A percentile compares a stretch with the other conserved stretches of the same genome.
phyloP scores from a whole-genome alignment of 2,888 invertebrate species.

The Drosophila formosana region DNA sequence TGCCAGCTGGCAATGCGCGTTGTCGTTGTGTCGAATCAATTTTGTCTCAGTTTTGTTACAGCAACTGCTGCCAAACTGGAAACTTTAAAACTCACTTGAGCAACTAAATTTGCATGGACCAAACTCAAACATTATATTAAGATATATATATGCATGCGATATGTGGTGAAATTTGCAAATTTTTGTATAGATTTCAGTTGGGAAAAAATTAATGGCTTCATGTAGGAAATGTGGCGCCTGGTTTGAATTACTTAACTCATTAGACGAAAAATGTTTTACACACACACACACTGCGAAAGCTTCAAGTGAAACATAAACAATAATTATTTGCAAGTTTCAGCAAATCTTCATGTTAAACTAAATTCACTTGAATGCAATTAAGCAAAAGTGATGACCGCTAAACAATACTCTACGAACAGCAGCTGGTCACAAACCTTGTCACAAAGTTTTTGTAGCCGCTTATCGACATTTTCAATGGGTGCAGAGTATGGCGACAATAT shows the following conservation, averaged over 20 bases:
- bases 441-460: neutral
- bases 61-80: slow-evolving; percentile 62
- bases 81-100: slow-evolving; percentile 50
- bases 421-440: neutral
- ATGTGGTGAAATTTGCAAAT: slow-evolving; percentile 55
- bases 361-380: slow-evolving; percentile 27
- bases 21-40: slow-evolving; percentile 70
- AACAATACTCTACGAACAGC: neutral
- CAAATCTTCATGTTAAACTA: neutral
- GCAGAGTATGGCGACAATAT: neutral
- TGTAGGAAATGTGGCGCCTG: slow-evolving; percentile 42
- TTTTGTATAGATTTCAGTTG: slow-evolving; percentile 41
- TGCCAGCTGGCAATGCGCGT: slow-evolving; percentile 32
- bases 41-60: slow-evolving; percentile 63
- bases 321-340: neutral
- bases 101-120: slow-evolving; percentile 72
- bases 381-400: slow-evolving; percentile 19
- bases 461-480: neutral
- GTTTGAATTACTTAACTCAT: slow-evolving; percentile 45
- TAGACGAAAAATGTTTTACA: slow-evolving; percentile 44
- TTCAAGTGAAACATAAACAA: slow-evolving; percentile 1
- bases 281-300: slow-evolving; percentile 7
- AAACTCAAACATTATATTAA: slow-evolving; percentile 7
- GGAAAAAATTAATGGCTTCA: slow-evolving; percentile 34
- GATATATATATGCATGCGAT: slow-evolving; percentile 11